Conservation (phyloP, 2,888 invertebrate genomes). For the Diaprepes abbreviatus region DNA sequence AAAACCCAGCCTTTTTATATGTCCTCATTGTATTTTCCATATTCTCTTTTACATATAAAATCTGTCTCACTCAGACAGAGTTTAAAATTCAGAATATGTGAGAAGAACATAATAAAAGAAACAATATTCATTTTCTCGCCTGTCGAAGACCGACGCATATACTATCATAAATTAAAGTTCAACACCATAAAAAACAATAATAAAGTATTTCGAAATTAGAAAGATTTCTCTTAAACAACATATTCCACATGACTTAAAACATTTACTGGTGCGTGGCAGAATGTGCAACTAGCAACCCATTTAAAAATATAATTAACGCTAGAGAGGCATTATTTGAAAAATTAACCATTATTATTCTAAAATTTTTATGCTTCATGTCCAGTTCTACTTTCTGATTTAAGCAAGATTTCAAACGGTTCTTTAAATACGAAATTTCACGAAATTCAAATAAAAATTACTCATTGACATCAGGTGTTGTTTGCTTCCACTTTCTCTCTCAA, state of each 20-base stretch:
- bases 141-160: too few relatives aligned
- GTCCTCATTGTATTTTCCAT: too few relatives aligned
- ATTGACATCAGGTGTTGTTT: constrained; percentile 1
- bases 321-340: constrained; percentile 16
- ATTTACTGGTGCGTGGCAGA: constrained; percentile 30
- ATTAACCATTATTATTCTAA: constrained; percentile 21
- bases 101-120: too few relatives aligned
- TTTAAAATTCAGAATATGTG: too few relatives aligned
- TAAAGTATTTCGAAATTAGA: not conserved
- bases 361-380: constrained; percentile 16
- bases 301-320: constrained; percentile 18
- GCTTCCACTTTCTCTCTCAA: constrained; percentile 7
- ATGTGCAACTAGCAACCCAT: constrained; percentile 21
- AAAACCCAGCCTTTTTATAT: too few relatives aligned
- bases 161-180: not conserved
- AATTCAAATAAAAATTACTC: constrained; percentile 1
- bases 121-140: too few relatives aligned
- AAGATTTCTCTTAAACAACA: constrained; percentile 33
- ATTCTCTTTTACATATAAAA: too few relatives aligned
- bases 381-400: constrained; percentile 28
- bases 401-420: constrained; percentile 10
- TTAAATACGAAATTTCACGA: constrained; percentile 6
- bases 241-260: constrained; percentile 14
- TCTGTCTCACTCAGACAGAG: too few relatives aligned
- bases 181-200: not conserved